Evolutionary conservation across 2,888 invertebrate species (phyloP).

Genomic region (Hirudinaria manillensis): DNA sequence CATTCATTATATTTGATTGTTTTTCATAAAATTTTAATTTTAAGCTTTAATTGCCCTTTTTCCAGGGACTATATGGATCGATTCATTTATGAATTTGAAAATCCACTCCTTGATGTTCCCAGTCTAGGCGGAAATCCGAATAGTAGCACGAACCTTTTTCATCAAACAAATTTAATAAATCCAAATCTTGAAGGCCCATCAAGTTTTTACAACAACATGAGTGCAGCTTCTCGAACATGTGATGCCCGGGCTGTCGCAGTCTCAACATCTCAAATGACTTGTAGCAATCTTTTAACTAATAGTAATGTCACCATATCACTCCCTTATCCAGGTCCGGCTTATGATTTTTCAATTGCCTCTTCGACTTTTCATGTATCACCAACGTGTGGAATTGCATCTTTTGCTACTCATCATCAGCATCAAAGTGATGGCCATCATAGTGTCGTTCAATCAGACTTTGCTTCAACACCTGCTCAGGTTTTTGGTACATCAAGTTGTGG

Average conservation of each 20-base stretch:
- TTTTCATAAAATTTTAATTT: slow-evolving; percentile 1
- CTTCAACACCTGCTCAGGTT: slow-evolving; percentile 10
- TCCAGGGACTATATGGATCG: slow-evolving; percentile 80
- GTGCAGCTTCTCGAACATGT: slow-evolving; percentile 2
- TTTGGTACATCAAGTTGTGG: slow-evolving; percentile 21
- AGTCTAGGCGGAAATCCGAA: neutral
- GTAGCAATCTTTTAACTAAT: neutral
- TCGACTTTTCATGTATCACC: slow-evolving; percentile 5
- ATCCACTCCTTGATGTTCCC: slow-evolving; percentile 33
- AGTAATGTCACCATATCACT: slow-evolving; percentile 10
- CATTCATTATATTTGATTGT: neutral
- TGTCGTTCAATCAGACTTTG: neutral
- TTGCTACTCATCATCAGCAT: neutral
- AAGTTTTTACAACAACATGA: slow-evolving; percentile 55
- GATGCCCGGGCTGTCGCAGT: slow-evolving; percentile 35
- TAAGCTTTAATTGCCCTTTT: neutral
- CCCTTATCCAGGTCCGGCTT: neutral
- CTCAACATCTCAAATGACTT: slow-evolving; percentile 9
- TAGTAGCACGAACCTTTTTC: slow-evolving; percentile 26
- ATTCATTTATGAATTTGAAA: slow-evolving; percentile 70
- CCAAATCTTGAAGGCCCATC: slow-evolving; percentile 62
- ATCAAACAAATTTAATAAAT: slow-evolving; percentile 63
- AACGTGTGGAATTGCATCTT: slow-evolving; percentile 3
- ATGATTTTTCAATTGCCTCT: slow-evolving; percentile 17
- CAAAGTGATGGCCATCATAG: slow-evolving; percentile 9